Base-by-base conservation (phyloP, 2,797 vertebrate species). In the Carduelis carduelis region DNA sequence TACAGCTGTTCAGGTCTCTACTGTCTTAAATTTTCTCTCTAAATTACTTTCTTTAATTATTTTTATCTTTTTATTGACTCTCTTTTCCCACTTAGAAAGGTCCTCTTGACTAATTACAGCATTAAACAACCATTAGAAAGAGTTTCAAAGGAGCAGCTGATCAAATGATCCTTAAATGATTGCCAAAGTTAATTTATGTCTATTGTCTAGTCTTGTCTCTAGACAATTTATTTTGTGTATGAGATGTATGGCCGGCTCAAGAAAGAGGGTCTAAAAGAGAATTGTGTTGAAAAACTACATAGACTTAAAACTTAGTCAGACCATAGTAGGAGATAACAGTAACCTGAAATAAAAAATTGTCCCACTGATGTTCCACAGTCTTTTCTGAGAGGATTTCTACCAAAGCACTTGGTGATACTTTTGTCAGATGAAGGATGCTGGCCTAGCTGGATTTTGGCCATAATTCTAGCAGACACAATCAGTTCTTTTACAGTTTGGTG, bases 21-120 rank as follows among this genome's bases (percentile, higher is more conserved):
- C 10, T 74, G 69, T 56, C 47, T 60, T 70, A 70, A 59, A 83
- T 49, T 70, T 69, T 75, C 47, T 53, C 32, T 69, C 43, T 65
- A 24, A 50, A 65, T 79, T 35, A 68, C 28, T 78, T 77, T 65
- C 28, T 39, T 88, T 69, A 90, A 76, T 75, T 7, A 65, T 69
- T 55, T 65, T 81, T 53, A 43, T 70, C 12, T 63, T 92, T 89
- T 90, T 61, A 66, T 68, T 83, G 41, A 52, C 52, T 74, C 24
- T 74, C 23, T 89, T 89, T 71, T 80, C 52, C 74, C 27, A 61
- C 55, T 87, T 53, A 61, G 27, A 89, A 92, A 74, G 46, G 39
- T 57, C 41, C 52, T 59, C 35, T 70, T 72, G 59, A 82, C 65
- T 88, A 72, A 92, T 65, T 19, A 89, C 14, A 92, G 52, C 47